phyloP scores from a whole-genome alignment of 2,113 vertebrate genomes.

The Amblyornis subalaris region DNA sequence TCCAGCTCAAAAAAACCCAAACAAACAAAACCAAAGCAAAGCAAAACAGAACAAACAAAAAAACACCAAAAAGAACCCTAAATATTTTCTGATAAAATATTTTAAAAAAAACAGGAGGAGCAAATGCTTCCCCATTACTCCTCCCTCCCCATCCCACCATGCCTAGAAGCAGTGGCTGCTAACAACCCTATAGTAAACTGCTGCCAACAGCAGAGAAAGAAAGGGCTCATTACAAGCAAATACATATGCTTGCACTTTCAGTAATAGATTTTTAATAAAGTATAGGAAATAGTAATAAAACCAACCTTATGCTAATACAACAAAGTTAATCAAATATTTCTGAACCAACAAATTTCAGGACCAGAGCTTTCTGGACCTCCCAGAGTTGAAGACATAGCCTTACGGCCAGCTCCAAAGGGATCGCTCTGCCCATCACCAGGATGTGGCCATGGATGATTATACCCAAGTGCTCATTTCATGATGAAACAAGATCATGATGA shows the following conservation, averaged over 20 bases:
- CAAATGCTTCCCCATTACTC: background rate
- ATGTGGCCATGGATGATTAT: background rate
- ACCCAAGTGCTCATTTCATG: background rate
- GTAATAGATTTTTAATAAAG: background rate
- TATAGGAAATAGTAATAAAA: background rate
- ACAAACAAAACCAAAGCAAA: rapidly evolving
- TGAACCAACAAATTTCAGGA: slow-evolving; percentile 23
- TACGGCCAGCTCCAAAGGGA: background rate
- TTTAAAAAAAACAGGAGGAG: background rate
- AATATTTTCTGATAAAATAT: background rate
- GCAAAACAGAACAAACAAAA: background rate
- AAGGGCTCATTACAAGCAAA: background rate
- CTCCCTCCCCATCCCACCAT: background rate
- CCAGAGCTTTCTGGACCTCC: background rate
- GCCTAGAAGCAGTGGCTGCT: background rate
- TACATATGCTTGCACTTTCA: background rate
- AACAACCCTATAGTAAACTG: background rate
- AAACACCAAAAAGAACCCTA: background rate
- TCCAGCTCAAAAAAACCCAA: background rate
- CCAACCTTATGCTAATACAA: background rate
- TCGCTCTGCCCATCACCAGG: background rate
- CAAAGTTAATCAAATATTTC: background rate
- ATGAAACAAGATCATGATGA: background rate
- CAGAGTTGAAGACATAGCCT: background rate
- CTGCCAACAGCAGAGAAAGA: background rate